These are phyloP conservation scores for Echinops telfairi DNA, from an alignment of 2,113 vertebrate genomes.

Conservation along the genomic window DNA sequence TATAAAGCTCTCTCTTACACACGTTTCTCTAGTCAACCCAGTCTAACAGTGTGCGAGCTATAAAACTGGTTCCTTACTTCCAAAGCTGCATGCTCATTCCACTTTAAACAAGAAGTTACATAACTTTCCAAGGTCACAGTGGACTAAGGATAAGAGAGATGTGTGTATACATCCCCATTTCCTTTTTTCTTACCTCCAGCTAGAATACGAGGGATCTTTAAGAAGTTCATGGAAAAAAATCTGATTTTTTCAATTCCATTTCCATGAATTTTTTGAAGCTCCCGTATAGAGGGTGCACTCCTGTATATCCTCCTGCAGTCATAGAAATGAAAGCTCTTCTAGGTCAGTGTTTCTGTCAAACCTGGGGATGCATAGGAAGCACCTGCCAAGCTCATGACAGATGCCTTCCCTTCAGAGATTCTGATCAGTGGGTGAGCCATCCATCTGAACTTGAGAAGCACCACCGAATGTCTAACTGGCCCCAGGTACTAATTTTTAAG, in stretches of 20 bases:
- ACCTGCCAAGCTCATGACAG: neutral
- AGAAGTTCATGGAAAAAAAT: no score
- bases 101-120: neutral
- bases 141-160: neutral
- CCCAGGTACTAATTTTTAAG: conserved; percentile 13
- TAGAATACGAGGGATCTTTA: neutral
- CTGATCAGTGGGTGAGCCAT: neutral
- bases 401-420: neutral
- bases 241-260: no score
- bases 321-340: neutral
- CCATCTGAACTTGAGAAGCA: neutral
- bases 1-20: no score
- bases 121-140: neutral
- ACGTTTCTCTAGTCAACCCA: no score
- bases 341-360: neutral
- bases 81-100: neutral
- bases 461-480: neutral
- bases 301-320: neutral
- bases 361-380: neutral
- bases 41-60: neutral
- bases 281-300: neutral
- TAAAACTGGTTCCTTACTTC: neutral
- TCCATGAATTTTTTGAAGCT: no score
- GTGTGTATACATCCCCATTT: neutral
- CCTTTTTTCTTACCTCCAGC: neutral